Percentiles rank a stretch among this genome's conserved stretches.
Conservation (phyloP, 2,113 vertebrate genomes). For the Spheniscus mendiculus region DNA sequence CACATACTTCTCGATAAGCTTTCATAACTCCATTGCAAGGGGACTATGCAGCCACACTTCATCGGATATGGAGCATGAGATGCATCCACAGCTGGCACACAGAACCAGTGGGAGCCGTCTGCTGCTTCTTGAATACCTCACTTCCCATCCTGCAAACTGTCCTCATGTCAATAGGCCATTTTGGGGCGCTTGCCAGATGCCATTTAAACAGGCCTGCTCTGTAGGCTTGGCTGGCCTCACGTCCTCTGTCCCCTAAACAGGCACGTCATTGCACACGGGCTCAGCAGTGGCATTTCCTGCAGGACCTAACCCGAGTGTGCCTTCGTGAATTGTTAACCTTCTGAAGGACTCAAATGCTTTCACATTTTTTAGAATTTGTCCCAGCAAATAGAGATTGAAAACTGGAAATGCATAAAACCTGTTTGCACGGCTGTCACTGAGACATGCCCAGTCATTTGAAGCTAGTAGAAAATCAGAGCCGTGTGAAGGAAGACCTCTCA, state of each 20-base stretch:
- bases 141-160: background rate
- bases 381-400: background rate
- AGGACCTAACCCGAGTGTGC: background rate
- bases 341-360: background rate
- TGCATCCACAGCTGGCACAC: background rate
- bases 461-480: background rate
- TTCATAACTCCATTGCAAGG: background rate
- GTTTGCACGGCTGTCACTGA: background rate
- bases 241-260: background rate
- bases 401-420: background rate
- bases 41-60: background rate
- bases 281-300: background rate
- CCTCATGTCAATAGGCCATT: background rate
- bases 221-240: background rate
- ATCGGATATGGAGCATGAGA: background rate
- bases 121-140: background rate
- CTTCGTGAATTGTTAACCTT: background rate
- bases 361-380: background rate
- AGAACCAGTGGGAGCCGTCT: background rate
- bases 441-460: background rate
- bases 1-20: background rate
- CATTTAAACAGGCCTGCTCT: background rate
- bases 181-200: background rate
- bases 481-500: background rate
- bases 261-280: fast-evolving